phyloP scores from a whole-genome alignment of 2,888 invertebrate species.

The Monopis laevigella region DNA sequence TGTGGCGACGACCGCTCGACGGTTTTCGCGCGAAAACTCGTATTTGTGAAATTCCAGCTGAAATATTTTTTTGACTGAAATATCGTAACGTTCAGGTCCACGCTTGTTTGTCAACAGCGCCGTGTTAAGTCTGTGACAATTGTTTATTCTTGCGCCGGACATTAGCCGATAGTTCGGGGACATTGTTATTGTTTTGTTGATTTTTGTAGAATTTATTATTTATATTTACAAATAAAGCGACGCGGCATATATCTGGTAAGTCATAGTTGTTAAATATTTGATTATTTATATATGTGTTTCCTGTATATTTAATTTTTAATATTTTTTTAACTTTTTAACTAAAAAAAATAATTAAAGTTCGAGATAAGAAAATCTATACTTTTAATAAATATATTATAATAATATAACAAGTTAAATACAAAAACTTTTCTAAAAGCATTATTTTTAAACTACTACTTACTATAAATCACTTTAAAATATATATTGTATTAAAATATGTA shows the following conservation, averaged over 20 bases:
- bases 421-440: constrained; percentile 31
- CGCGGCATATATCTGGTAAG: constrained; percentile 1
- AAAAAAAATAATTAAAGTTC: too few species aligned
- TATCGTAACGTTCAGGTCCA: background rate
- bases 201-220: constrained; percentile 32
- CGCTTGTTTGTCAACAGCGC: constrained; percentile 29
- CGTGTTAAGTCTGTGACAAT: constrained; percentile 26
- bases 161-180: constrained; percentile 39
- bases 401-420: constrained; percentile 1
- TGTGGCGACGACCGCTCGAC: constrained; percentile 44
- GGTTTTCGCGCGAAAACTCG: constrained; percentile 16
- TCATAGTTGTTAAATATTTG: background rate
- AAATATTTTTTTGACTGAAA: constrained; percentile 3
- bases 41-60: constrained; percentile 3
- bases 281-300: background rate
- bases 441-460: too few species aligned
- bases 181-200: constrained; percentile 53
- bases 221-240: background rate
- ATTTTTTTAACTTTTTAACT: background rate
- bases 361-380: constrained; percentile 18
- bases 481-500: too few species aligned
- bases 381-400: constrained; percentile 26
- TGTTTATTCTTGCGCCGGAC: constrained; percentile 37
- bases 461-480: too few species aligned
- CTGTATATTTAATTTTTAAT: background rate